Evolutionary conservation across 1,140 invertebrate genomes (phyloP).

Genomic region (Octopus sinensis): DNA sequence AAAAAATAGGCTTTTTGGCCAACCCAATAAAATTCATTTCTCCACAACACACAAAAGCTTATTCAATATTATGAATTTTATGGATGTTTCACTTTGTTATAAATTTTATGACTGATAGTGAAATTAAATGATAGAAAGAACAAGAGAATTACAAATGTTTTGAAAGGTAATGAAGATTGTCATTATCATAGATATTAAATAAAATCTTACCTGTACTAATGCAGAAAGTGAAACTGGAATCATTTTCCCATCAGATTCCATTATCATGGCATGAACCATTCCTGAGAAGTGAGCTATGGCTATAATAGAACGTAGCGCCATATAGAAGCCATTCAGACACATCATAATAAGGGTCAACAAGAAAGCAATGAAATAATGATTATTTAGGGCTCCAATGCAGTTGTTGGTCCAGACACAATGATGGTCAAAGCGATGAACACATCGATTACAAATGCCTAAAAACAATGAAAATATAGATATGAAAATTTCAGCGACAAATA

Average conservation of each 20-base stretch:
- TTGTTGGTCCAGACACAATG: conserved; percentile 58
- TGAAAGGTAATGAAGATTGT: too few relatives aligned
- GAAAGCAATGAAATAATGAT: conserved; percentile 51
- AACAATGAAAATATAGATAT: not conserved
- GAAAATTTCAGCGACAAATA: not conserved
- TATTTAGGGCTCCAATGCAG: conserved; percentile 53
- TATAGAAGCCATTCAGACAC: conserved; percentile 42
- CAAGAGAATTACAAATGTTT: too few relatives aligned
- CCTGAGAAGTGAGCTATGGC: conserved; percentile 32
- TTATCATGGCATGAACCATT: conserved; percentile 39
- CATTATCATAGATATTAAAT: too few relatives aligned
- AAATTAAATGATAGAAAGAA: too few relatives aligned
- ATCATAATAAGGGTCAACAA: conserved; percentile 45
- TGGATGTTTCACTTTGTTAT: too few relatives aligned
- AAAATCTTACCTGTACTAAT: conserved; percentile 42
- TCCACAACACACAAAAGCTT: too few relatives aligned
- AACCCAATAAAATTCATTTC: too few relatives aligned
- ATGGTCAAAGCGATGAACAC: conserved; percentile 57
- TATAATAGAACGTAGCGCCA: conserved; percentile 32
- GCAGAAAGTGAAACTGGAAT: conserved; percentile 39
- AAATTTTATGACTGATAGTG: too few relatives aligned
- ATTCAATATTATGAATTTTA: too few relatives aligned
- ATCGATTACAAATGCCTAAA: conserved; percentile 52
- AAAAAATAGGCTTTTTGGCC: too few relatives aligned
- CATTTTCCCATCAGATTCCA: conserved; percentile 36